Evolutionary conservation across 2,113 vertebrate genomes (phyloP).

Genomic region (Cochlearius cochlearius): DNA sequence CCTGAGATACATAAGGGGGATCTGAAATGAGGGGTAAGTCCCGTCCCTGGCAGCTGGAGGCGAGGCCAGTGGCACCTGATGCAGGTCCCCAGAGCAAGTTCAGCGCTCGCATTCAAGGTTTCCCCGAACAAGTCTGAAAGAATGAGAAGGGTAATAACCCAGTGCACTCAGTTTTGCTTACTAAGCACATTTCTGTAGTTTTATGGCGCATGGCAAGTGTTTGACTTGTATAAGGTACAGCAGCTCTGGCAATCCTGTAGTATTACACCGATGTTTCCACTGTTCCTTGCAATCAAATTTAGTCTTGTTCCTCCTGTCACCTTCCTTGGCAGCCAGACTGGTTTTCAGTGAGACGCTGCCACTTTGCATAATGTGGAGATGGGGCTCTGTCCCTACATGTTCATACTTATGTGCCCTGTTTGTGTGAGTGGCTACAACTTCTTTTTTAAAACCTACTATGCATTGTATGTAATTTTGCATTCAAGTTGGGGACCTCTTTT

Average conservation of each 20-base stretch:
- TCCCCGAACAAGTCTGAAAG: neutral
- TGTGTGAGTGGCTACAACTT: neutral
- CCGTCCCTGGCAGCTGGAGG: neutral
- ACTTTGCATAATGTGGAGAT: neutral
- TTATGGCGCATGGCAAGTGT: neutral
- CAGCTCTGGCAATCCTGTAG: neutral
- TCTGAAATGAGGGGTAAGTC: neutral
- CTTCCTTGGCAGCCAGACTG: neutral
- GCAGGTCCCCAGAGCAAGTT: neutral
- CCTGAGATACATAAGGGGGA: too few species aligned
- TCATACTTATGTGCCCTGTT: neutral
- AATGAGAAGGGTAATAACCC: neutral
- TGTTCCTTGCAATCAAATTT: neutral
- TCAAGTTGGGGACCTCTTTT: neutral
- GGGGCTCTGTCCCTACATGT: neutral
- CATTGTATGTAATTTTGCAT: neutral
- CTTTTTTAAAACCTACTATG: neutral
- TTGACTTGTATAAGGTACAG: neutral
- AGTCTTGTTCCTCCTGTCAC: neutral
- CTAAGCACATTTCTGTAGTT: neutral
- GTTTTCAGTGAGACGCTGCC: neutral
- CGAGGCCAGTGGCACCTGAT: too few species aligned
- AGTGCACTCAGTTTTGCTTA: neutral
- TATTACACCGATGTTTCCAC: neutral
- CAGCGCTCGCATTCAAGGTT: fast-evolving